phyloP scores from a whole-genome alignment of 2,888 invertebrate genomes.

The Cremastinae sp. region DNA sequence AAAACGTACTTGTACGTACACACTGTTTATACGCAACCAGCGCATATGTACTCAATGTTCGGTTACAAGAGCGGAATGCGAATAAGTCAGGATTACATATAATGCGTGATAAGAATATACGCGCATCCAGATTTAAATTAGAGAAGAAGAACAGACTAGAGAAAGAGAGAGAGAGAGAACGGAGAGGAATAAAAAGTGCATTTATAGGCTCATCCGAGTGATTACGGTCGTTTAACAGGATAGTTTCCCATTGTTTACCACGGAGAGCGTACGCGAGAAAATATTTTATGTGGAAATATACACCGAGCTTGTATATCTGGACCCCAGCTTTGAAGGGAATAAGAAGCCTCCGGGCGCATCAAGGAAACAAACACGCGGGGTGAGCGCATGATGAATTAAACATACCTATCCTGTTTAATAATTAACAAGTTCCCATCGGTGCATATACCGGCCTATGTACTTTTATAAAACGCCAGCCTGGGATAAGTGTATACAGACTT shows the following conservation, averaged over 20 bases:
- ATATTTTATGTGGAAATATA: constrained; percentile 35
- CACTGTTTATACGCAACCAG: constrained; percentile 1
- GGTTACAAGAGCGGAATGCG: constrained; percentile 54
- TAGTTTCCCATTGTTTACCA: neutral
- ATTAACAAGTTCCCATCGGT: constrained; percentile 78
- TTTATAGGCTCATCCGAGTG: neutral
- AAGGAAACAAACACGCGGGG: constrained; percentile 79
- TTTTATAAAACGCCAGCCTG: constrained; percentile 60
- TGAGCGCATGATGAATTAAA: constrained; percentile 79
- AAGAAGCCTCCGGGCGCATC: constrained; percentile 71
- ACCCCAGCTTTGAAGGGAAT: constrained; percentile 45
- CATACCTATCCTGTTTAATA: constrained; percentile 78
- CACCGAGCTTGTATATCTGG: constrained; percentile 47
- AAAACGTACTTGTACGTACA: constrained; percentile 22
- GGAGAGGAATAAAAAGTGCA: constrained; percentile 27
- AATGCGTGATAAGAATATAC: constrained; percentile 38
- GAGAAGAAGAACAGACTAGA: neutral
- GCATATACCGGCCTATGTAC: constrained; percentile 62
- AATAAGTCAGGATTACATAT: constrained; percentile 22
- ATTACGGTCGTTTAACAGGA: constrained; percentile 10
- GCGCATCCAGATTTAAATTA: neutral
- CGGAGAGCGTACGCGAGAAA: constrained; percentile 58
- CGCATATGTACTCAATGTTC: constrained; percentile 61
- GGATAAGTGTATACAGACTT: constrained; percentile 18
- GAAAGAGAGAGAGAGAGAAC: neutral